Evolutionary conservation across 2,888 invertebrate species (phyloP).

Genomic region (Xestia xanthographa): DNA sequence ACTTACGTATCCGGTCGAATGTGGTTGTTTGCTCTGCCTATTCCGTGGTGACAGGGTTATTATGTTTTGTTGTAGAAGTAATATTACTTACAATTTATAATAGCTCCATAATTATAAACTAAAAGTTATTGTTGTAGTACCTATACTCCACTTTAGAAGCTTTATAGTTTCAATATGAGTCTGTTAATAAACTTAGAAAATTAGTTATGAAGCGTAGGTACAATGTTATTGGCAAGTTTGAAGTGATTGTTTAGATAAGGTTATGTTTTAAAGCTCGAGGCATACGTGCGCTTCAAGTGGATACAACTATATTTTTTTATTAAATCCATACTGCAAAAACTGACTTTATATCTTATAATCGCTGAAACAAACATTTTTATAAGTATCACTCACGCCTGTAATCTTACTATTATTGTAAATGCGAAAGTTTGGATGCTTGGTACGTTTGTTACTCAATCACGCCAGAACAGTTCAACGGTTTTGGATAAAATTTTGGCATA

Average conservation of each 20-base stretch:
- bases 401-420: not conserved
- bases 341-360: not conserved
- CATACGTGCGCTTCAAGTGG: not conserved
- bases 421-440: not conserved
- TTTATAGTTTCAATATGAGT: slow-evolving; percentile 6
- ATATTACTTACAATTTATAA: not conserved
- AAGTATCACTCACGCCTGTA: not conserved
- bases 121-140: slow-evolving; percentile 8
- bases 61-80: not conserved
- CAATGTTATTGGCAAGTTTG: slow-evolving; percentile 11
- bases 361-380: not conserved
- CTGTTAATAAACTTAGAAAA: slow-evolving; percentile 8
- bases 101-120: slow-evolving; percentile 3
- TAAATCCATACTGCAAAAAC: not conserved
- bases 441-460: not conserved
- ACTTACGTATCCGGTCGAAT: not conserved
- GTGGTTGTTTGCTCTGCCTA: not conserved
- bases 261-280: not conserved
- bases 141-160: slow-evolving; percentile 9
- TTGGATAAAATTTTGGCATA: not conserved
- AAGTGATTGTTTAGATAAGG: slow-evolving; percentile 3
- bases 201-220: slow-evolving; percentile 18
- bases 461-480: not conserved
- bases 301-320: not conserved
- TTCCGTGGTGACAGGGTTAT: not conserved